Evolutionary conservation across 2,888 invertebrate species (phyloP).

Genomic region (Panzeria rudis): DNA sequence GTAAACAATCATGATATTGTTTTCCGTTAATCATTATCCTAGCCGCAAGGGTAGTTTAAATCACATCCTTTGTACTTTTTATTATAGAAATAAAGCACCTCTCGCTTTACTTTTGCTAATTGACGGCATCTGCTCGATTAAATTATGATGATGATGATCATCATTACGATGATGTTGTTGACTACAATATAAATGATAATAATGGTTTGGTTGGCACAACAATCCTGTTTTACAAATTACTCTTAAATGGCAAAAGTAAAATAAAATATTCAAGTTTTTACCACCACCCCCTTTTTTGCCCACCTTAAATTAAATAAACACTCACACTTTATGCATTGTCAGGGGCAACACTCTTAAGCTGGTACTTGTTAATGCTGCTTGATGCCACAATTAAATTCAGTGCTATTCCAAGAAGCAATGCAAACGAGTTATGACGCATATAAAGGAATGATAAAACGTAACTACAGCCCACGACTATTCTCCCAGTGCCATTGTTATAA

Average conservation of each 20-base stretch:
- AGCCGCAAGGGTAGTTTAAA: slow-evolving; percentile 75
- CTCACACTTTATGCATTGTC: slow-evolving; percentile 46
- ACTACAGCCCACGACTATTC: slow-evolving; percentile 1
- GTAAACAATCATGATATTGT: slow-evolving; percentile 68
- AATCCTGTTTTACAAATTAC: slow-evolving; percentile 17
- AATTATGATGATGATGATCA: slow-evolving; percentile 55
- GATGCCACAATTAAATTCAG: slow-evolving; percentile 35
- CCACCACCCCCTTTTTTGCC: slow-evolving; percentile 37
- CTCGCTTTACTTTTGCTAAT: slow-evolving; percentile 69
- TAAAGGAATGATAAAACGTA: slow-evolving; percentile 10
- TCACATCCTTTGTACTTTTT: slow-evolving; percentile 69
- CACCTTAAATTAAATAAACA: slow-evolving; percentile 59
- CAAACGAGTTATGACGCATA: slow-evolving; percentile 14
- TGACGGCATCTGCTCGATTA: slow-evolving; percentile 73
- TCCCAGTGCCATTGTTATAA: slow-evolving; percentile 56
- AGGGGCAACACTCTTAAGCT: slow-evolving; percentile 64
- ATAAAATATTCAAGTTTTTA: slow-evolving; percentile 24
- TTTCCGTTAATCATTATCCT: slow-evolving; percentile 74
- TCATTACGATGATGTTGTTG: slow-evolving; percentile 24
- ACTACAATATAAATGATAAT: slow-evolving; percentile 44
- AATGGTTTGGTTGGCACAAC: slow-evolving; percentile 27
- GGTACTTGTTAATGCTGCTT: slow-evolving; percentile 44
- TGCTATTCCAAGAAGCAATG: slow-evolving; percentile 50
- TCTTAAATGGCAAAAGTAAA: slow-evolving; percentile 13
- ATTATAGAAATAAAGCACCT: slow-evolving; percentile 63